Evolutionary conservation across 1,140 invertebrate species (phyloP).

Genomic region (Agrypnia vestita): DNA sequence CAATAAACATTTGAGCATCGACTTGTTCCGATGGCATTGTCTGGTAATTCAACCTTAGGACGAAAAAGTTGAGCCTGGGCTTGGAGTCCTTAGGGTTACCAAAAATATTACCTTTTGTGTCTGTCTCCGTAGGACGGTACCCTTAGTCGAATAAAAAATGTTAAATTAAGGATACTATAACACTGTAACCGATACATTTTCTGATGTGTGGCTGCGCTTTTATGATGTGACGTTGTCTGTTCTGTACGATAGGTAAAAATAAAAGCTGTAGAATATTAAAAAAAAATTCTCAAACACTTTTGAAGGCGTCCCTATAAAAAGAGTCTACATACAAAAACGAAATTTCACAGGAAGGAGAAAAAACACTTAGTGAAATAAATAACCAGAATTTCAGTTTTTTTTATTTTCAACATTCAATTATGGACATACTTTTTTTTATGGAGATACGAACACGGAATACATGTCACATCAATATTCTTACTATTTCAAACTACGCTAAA

Average conservation of each 20-base stretch:
- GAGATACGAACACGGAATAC: too few relatives aligned
- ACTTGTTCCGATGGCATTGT: neutral
- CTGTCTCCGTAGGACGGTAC: neutral
- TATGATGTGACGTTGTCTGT: conserved; percentile 23
- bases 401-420: too few relatives aligned
- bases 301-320: too few relatives aligned
- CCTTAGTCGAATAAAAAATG: conserved; percentile 21
- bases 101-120: neutral
- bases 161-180: conserved; percentile 55
- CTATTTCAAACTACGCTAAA: too few relatives aligned
- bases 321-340: too few relatives aligned
- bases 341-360: too few relatives aligned
- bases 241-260: neutral
- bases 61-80: neutral
- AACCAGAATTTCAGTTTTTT: too few relatives aligned
- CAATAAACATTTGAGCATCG: neutral
- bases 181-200: conserved; percentile 59
- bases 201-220: conserved; percentile 46
- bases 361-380: too few relatives aligned
- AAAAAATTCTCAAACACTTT: too few relatives aligned
- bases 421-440: too few relatives aligned
- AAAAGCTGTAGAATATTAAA: too few relatives aligned
- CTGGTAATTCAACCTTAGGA: neutral
- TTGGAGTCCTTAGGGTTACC: neutral
- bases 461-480: too few relatives aligned